Evolutionary conservation across 2,113 vertebrate species (phyloP), one percentile per base, ranked within the genome.

Genomic region (Pelvicachromis taeniatus): DNA sequence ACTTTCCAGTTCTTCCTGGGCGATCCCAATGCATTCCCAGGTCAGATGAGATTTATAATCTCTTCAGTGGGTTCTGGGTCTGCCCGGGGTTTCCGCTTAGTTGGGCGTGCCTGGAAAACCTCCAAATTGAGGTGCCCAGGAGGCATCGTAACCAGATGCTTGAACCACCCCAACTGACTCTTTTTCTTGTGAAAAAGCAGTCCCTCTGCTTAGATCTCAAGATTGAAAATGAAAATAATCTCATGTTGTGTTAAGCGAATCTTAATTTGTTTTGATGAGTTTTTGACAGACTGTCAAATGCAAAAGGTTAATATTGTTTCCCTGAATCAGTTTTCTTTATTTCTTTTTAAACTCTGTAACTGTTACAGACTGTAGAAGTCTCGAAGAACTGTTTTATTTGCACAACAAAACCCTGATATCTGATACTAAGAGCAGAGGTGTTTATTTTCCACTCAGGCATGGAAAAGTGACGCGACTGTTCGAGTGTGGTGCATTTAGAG

Each of bases 401-500:
- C 40, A 31, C 13, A 63, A 73, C 63, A 81, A 77, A 83, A 65
- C 77, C 58, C 50, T 48, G 23, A 81, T 80, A 80, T 78, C 10
- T 75, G 56, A 87, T 87, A 81, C 38, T 1, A 80, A 50, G 12
- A 8, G 9, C 35, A 61, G 21, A 84, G 23, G 59, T 85, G 89
- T 87, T 86, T 81, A 45, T 31, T 91, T 90, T 87, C 79, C 86
- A 85, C 59, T 79, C 59, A 80, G 80, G 56, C 81, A 82, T 88
- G 88, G 87, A 94, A 90, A 90, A 86, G 54, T 82, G 29, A 35
- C 33, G 56, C 23, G 54, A 48, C 80, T 79, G 54, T 82, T 55
- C 6, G 75, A 84, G 84, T 86, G 80, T 12, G 6, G 45, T 82
- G 53, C 53, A 31, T 90, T 86, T 84, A 61, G 59, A 78, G 58